phyloP scores from a whole-genome alignment of 1,140 invertebrate genomes.

The Temnothorax nylanderi region DNA sequence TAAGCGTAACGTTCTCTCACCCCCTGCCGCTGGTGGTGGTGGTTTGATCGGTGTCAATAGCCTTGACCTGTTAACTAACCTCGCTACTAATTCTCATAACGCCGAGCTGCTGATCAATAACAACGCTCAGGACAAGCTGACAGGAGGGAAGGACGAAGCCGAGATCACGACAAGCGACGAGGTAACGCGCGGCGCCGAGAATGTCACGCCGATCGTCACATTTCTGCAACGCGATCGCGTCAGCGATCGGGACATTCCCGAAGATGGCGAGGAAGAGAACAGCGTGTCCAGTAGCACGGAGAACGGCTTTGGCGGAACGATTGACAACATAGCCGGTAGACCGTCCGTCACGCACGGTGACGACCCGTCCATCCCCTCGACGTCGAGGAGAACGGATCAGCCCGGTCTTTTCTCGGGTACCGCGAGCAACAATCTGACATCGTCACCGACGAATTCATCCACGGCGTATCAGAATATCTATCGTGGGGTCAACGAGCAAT shows the following conservation, averaged over 20 bases:
- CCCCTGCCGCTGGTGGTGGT: slow-evolving; percentile 60
- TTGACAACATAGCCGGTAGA: slow-evolving; percentile 69
- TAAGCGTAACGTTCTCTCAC: slow-evolving; percentile 68
- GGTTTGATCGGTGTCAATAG: slow-evolving; percentile 69
- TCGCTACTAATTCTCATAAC: slow-evolving; percentile 75
- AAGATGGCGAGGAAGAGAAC: slow-evolving; percentile 51
- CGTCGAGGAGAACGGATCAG: slow-evolving; percentile 75
- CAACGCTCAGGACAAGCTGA: slow-evolving; percentile 56
- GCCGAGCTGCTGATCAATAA: slow-evolving; percentile 69
- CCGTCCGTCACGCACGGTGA: slow-evolving; percentile 64
- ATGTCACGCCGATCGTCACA: slow-evolving; percentile 31
- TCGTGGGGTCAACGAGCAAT: slow-evolving; percentile 74
- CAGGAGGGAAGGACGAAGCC: neutral
- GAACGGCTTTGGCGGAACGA: slow-evolving; percentile 35
- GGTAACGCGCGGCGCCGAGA: slow-evolving; percentile 61
- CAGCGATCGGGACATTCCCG: slow-evolving; percentile 28
- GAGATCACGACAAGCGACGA: slow-evolving; percentile 53
- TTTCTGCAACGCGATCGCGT: slow-evolving; percentile 45
- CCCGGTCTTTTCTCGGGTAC: slow-evolving; percentile 54
- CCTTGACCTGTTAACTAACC: slow-evolving; percentile 80
- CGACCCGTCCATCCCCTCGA: slow-evolving; percentile 76
- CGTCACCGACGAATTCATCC: slow-evolving; percentile 54
- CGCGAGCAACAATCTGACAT: slow-evolving; percentile 49
- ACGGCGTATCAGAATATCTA: slow-evolving; percentile 70
- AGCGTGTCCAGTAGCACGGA: slow-evolving; percentile 40